These are phyloP conservation scores for Rafetus swinhoei DNA, from an alignment of 2,113 vertebrate genomes.

Conservation along the genomic window DNA sequence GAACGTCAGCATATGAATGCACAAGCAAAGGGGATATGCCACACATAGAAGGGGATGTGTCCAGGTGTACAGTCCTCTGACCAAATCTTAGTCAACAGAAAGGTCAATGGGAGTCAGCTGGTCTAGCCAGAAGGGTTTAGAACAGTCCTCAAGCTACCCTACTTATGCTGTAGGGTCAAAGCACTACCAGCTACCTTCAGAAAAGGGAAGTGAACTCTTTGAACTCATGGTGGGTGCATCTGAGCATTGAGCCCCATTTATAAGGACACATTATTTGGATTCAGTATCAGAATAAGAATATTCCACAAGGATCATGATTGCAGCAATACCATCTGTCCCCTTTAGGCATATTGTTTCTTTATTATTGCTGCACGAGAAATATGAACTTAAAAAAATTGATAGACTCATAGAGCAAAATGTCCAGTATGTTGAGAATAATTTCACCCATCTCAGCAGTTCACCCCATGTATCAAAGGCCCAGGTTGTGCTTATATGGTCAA, in stretches of 20 bases:
- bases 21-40: not conserved
- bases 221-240: slow-evolving; percentile 23
- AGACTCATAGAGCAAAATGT: slow-evolving; percentile 45
- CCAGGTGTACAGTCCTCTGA: not conserved
- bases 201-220: not conserved
- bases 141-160: not conserved
- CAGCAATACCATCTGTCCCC: slow-evolving; percentile 60
- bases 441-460: not conserved
- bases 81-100: not conserved
- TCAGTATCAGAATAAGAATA: not conserved
- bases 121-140: not conserved
- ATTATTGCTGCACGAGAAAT: slow-evolving; percentile 42
- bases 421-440: not conserved
- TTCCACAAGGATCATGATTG: slow-evolving; percentile 25
- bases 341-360: slow-evolving; percentile 44
- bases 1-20: not conserved
- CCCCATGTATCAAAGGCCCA: not conserved
- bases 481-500: not conserved
- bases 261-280: slow-evolving; percentile 14
- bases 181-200: not conserved
- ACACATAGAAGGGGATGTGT: not conserved
- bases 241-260: slow-evolving; percentile 6
- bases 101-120: not conserved
- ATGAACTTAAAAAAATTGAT: not conserved
- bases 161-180: not conserved